Conservation (phyloP, 2,113 vertebrate species). For the Corythornis vintsioides region DNA sequence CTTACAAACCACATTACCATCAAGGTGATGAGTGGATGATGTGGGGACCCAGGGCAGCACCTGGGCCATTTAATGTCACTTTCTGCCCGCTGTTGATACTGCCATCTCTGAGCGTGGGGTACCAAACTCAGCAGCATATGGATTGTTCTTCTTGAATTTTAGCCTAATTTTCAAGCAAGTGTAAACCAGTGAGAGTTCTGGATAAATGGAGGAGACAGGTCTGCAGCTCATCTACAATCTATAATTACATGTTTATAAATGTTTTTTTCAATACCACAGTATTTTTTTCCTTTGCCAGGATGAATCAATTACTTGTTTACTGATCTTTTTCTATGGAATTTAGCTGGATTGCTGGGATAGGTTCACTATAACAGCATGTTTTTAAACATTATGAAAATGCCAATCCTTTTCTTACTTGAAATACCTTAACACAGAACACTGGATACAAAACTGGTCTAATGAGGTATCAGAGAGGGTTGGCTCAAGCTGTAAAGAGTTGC, state of each 20-base stretch:
- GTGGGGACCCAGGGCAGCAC: background rate
- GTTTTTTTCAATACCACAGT: no score
- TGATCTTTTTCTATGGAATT: background rate
- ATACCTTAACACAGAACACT: background rate
- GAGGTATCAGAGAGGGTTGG: background rate
- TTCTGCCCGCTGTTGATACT: background rate
- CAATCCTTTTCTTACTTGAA: background rate
- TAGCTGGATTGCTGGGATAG: background rate
- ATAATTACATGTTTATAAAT: background rate
- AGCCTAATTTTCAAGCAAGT: background rate
- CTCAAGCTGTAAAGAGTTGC: background rate
- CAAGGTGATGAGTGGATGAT: background rate
- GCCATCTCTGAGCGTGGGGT: fast-evolving
- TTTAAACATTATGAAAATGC: background rate
- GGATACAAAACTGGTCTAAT: background rate
- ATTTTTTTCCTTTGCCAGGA: background rate
- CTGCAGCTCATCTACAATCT: background rate
- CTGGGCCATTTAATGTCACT: background rate
- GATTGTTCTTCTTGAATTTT: background rate
- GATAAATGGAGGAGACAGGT: background rate
- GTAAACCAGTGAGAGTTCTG: background rate
- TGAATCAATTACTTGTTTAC: background rate
- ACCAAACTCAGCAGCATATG: background rate
- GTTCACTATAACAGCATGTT: background rate
- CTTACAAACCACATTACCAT: background rate